Base-by-base conservation (phyloP, 1,140 invertebrate genomes). In the Vanessa tameamea region DNA sequence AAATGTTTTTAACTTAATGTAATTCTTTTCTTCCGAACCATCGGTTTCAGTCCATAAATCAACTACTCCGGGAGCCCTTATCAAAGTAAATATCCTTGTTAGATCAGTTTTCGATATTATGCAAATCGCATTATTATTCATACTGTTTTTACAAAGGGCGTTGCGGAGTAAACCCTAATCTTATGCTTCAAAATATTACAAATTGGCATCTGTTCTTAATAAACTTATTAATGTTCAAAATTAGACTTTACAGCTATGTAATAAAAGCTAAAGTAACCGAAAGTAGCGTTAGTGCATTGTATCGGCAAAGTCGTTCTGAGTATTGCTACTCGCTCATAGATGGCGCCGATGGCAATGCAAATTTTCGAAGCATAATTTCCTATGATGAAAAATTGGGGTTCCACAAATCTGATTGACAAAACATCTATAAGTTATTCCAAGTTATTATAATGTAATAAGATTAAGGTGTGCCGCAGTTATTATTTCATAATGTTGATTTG, bases 91-190 rank as follows among this genome's bases (percentile, higher is more conserved):
- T 81, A 88, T 82, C 77, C 82, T 83, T 75, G 82, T 86, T 83
- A 87, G 79, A 87, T 80, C 75, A 83, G 70, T 83, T 85, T 72
- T 66, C 79, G 83, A 89, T 87, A 90, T 89, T 88, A 92, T 90
- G 88, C 86, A 87, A 87, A 90, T 90, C 82, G 80, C 70, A 88
- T 90, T 91, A 89, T 90, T 90, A 92, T 91, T 90, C 90, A 90
- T 91, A 86, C 86, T 90, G 89, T 89, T 91, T 91, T 91, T 88
- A 81, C 79, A 86, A 82, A 91, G 88, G 88, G 89, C 84, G 78
- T 85, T 69, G n/a, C 55, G 47, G 43, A 61, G 76, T 75, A 75
- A 81, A 75, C 74, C 87, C 89, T 91, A 91, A 92, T 90, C 87
- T 90, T 84, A 80, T 81, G 74, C 78, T 81, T 73, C 68, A 61